Evolutionary conservation across 2,888 invertebrate genomes (phyloP).

Genomic region (Patella ulyssiponensis): DNA sequence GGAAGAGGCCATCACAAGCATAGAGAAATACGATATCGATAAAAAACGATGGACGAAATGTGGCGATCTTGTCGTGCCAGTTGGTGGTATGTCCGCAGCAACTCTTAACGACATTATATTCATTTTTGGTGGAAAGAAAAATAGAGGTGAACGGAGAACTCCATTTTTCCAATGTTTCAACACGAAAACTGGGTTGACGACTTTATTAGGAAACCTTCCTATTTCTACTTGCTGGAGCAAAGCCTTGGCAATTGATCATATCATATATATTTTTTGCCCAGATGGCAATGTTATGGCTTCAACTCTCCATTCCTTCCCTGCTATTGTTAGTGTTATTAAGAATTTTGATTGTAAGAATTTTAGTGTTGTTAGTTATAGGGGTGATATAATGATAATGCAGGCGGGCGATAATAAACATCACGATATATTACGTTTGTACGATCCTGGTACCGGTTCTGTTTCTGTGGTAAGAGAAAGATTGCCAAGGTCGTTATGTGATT

Average conservation of each 20-base stretch:
- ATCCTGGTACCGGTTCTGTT: constrained; percentile 24
- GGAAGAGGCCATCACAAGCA: constrained; percentile 28
- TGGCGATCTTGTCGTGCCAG: constrained; percentile 35
- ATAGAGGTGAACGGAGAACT: constrained; percentile 35
- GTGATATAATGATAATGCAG: constrained; percentile 36
- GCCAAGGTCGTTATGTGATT: constrained; percentile 40
- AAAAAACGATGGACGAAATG: constrained; percentile 28
- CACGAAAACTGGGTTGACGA: constrained; percentile 33
- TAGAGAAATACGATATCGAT: constrained; percentile 34
- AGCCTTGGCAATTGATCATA: constrained; percentile 36
- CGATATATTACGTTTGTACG: constrained; percentile 34
- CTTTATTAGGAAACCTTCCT: constrained; percentile 32
- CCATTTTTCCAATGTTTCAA: constrained; percentile 37
- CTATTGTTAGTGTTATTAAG: constrained; percentile 36
- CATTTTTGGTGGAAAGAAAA: constrained; percentile 40
- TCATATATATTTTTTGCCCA: constrained; percentile 38
- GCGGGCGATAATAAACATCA: constrained; percentile 38
- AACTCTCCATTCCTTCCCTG: constrained; percentile 27
- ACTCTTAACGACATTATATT: constrained; percentile 35
- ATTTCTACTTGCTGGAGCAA: constrained; percentile 38
- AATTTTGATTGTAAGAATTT: constrained; percentile 39
- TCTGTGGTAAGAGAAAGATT: constrained; percentile 36
- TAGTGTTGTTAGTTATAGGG: constrained; percentile 37
- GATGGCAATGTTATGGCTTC: constrained; percentile 38
- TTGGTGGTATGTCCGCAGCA: constrained; percentile 39